Conservation (phyloP, 2,888 invertebrate genomes). For the Thecophora atra region DNA sequence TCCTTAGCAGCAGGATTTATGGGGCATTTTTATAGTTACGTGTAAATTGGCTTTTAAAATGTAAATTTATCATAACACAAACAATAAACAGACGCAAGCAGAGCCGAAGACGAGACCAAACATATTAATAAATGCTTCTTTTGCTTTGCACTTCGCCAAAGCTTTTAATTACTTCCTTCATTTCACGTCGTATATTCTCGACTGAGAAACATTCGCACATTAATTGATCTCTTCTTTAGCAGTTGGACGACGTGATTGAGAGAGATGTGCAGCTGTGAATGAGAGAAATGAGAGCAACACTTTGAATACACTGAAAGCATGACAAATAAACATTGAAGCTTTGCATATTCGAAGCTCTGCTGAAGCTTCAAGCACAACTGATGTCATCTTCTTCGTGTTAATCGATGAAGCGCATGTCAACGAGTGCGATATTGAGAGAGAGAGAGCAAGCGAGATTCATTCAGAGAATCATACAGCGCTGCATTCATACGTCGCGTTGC, state of each 20-base stretch:
- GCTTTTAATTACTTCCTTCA: background rate
- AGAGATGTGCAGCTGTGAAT: background rate
- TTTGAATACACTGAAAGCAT: conserved; percentile 12
- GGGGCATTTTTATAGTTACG: conserved; percentile 64
- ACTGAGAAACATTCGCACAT: background rate
- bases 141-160: background rate
- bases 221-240: conserved; percentile 1
- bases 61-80: conserved; percentile 62
- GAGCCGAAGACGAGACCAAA: background rate
- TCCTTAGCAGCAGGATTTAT: conserved; percentile 58
- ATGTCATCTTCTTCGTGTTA: background rate
- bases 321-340: conserved; percentile 32
- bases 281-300: background rate
- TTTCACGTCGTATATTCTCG: background rate
- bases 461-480: background rate
- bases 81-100: background rate
- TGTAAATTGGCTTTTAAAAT: conserved; percentile 65
- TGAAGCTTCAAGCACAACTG: conserved; percentile 1
- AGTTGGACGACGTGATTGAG: background rate
- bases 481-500: conserved; percentile 27
- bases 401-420: background rate
- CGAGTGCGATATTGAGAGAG: background rate
- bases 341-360: conserved; percentile 1
- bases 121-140: too few relatives aligned
- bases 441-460: background rate